Evolutionary conservation across 2,888 invertebrate genomes (phyloP).

Genomic region (Hirtodrosophila trivittata): DNA sequence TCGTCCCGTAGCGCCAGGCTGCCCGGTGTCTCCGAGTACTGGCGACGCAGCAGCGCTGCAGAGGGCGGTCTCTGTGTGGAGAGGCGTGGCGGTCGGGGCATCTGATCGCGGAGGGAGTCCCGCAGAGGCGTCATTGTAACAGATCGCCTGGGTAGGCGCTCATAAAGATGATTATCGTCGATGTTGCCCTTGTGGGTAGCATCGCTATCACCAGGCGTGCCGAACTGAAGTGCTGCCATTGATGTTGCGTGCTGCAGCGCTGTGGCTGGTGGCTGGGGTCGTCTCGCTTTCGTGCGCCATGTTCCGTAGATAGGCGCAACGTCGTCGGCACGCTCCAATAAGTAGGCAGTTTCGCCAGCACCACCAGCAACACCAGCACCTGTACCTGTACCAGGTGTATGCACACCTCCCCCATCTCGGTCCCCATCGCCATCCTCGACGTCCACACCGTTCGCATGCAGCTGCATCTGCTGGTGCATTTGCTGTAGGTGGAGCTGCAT

Average conservation of each 20-base stretch:
- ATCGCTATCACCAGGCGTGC: constrained; percentile 32
- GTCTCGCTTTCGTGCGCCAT: constrained; percentile 83
- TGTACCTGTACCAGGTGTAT: background rate
- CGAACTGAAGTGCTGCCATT: constrained; percentile 26
- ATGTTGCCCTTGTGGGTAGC: constrained; percentile 17
- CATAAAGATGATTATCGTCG: constrained; percentile 73
- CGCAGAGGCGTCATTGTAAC: constrained; percentile 80
- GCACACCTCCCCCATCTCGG: constrained; percentile 21
- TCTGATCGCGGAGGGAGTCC: constrained; percentile 74
- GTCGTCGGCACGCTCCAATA: constrained; percentile 82
- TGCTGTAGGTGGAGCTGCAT: constrained; percentile 69
- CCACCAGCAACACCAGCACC: constrained; percentile 21
- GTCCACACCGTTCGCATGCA: constrained; percentile 59
- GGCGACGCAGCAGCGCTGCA: constrained; percentile 61
- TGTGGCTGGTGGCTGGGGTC: constrained; percentile 66
- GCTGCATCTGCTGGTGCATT: constrained; percentile 61
- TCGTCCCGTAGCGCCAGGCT: constrained; percentile 62
- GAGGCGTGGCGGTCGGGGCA: constrained; percentile 78
- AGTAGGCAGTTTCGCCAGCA: constrained; percentile 78
- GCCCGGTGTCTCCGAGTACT: constrained; percentile 68
- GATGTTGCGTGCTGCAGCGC: constrained; percentile 60
- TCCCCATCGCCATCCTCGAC: constrained; percentile 1
- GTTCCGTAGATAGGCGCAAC: constrained; percentile 79
- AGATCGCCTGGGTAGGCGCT: constrained; percentile 78
- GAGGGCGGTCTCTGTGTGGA: constrained; percentile 73